These are phyloP conservation scores for Henricia sp. DNA, from an alignment of 53 echinoderm and acorn worm genomes.

Conservation along the genomic window DNA sequence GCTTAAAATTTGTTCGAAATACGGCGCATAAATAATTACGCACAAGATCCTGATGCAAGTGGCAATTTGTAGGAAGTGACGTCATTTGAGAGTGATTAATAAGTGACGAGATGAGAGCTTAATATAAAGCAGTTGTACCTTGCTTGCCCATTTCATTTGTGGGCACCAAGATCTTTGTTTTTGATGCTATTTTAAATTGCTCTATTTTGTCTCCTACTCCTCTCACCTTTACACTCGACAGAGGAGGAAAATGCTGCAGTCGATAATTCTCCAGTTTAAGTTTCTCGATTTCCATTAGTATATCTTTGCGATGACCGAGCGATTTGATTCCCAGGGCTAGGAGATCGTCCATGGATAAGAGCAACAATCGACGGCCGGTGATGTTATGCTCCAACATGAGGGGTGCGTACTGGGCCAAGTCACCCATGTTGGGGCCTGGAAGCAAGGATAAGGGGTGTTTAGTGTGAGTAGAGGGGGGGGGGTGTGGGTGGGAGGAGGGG, in stretches of 20 bases:
- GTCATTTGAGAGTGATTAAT: too few relatives aligned
- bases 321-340: constrained; percentile 60
- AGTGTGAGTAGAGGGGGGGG: too few relatives aligned
- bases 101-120: too few relatives aligned
- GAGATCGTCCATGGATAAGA: constrained; percentile 67
- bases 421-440: constrained; percentile 48
- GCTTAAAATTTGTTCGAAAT: too few relatives aligned
- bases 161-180: too few relatives aligned
- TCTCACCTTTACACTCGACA: constrained; percentile 45
- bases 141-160: background rate
- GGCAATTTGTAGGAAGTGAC: too few relatives aligned
- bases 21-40: too few relatives aligned
- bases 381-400: constrained; percentile 70
- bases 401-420: constrained; percentile 63
- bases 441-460: too few relatives aligned
- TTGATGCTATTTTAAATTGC: too few relatives aligned
- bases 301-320: constrained; percentile 65
- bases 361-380: constrained; percentile 64
- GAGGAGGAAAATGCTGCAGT: constrained; percentile 70
- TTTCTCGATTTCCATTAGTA: constrained; percentile 58
- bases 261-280: constrained; percentile 62
- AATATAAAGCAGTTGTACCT: background rate
- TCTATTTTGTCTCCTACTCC: too few relatives aligned
- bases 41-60: too few relatives aligned
- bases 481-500: too few relatives aligned